Evolutionary conservation across 2,797 vertebrate genomes (phyloP), one percentile per base, ranked within the genome.

Genomic region (Gadopsis marmoratus): DNA sequence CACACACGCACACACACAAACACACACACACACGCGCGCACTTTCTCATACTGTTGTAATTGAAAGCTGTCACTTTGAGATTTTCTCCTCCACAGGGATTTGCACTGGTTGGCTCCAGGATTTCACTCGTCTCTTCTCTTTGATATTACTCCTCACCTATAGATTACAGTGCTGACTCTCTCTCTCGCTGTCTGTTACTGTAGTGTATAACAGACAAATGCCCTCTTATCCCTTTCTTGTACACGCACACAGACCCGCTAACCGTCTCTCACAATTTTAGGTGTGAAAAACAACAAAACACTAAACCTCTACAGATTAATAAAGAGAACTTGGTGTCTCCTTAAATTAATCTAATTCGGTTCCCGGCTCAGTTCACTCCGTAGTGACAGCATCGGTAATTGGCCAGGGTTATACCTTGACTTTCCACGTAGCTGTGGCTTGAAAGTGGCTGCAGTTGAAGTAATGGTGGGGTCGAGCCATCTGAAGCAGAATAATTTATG

Each of bases 41-140:
- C 35, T 51, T 58, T 23, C 78, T 71, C 72, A 82, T 63, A 73
- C 74, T 61, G 62, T 80, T 89, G 79, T 89, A 86, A 90, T 88
- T 91, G 92, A 91, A 92, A 90, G 80, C 86, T 86, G 86, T 89
- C 90, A 90, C 78, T 90, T 86, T 79, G 81, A 90, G 82, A 90
- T 82, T 84, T 84, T 71, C 69, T 76, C 81, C 65, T 89, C 87
- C 61, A 48, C 76, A 48, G 78, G 89, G 89, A 94, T 90, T 90
- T 91, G 80, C 76, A 71, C 77, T 75, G 71, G 72, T 79, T 80
- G 88, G 84, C 82, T 86, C 51, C 78, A 74, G 78, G 83, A 85
- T 85, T 87, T 90, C 75, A 84, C 68, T 89, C 60, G 9, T 78
- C 83, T 86, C 79, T 29, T 73, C 79, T 76, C 82, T 88, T 81